Evolutionary conservation across 2,888 invertebrate species (phyloP), one percentile per base, ranked within the genome.

Genomic region (Thyatira batis): DNA sequence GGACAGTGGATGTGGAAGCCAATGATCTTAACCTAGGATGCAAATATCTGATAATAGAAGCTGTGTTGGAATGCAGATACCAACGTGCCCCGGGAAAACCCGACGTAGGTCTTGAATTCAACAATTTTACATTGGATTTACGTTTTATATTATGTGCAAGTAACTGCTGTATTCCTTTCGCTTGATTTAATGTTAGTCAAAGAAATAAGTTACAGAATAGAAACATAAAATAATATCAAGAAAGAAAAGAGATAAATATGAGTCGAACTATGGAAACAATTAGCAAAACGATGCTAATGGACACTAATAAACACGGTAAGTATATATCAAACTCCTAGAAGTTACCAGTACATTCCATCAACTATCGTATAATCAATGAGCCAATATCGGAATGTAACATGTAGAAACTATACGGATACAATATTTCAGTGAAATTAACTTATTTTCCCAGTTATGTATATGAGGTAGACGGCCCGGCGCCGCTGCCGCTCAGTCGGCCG

Each of bases 371-470:
- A 69, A 65, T 66, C 60, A 67, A 60, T 57, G 51, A 64, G 58
- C 52, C 60, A 67, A 63, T 65, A 59, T 57, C 63, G 68, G 65
- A 72, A 73, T 68, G 64, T 69, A 69, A 64, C 63, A 61, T 71
- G 63, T 57, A 39, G 39, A 39, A 57, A 69, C 65, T 68, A 76
- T 73, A 77, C 73, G 63, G 73, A 62, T 72, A 67, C 66, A 65
- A 82, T 84, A 85, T 82, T 82, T 85, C 78, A 80, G 65, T 73
- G 70, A 78, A 80, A 85, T 85, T 82, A 84, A 81, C 82, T 84
- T 85, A 84, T 83, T 87, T 78, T 63, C 67, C 67, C 62, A 63
- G 73, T 73, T 79, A 79, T 79, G 76, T 79, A 79, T 79, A 79
- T 76, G 63, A 78, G 76, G 46, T 65, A 85, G 87, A 83, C 87